phyloP scores from a whole-genome alignment of 2,797 vertebrate genomes.

The Propithecus perrieri region DNA sequence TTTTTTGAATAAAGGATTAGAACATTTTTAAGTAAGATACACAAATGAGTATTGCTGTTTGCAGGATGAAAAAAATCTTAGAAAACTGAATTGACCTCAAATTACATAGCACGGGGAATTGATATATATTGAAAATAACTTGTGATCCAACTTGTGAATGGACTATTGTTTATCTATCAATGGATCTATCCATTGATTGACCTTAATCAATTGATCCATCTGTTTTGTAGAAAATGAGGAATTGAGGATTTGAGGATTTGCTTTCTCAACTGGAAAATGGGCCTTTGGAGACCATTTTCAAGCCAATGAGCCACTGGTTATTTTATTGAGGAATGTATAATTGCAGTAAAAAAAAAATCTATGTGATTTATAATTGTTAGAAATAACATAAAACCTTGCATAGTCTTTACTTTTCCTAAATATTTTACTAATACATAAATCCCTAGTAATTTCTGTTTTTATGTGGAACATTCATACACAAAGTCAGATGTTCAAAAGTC shows the following conservation, averaged over 20 bases:
- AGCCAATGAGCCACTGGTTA: background rate
- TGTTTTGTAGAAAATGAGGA: conserved; percentile 19
- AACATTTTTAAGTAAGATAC: background rate
- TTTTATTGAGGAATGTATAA: background rate
- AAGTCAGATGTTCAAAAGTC: background rate
- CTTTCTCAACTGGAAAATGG: background rate
- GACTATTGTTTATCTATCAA: background rate
- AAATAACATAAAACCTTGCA: background rate
- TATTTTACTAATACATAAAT: background rate
- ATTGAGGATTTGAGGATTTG: background rate
- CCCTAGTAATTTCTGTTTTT: background rate
- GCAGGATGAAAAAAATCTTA: background rate
- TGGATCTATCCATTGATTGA: background rate
- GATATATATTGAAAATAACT: background rate
- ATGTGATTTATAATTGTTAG: background rate
- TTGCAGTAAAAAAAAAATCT: background rate
- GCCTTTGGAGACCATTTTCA: background rate
- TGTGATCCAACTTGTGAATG: background rate
- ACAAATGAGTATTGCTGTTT: background rate
- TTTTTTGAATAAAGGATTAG: background rate
- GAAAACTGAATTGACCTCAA: background rate
- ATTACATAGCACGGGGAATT: background rate
- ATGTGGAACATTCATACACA: background rate
- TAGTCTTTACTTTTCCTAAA: background rate
- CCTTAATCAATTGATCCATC: background rate